Base-by-base conservation (phyloP, 2,888 invertebrate genomes). In the Synanthedon formicaeformis region DNA sequence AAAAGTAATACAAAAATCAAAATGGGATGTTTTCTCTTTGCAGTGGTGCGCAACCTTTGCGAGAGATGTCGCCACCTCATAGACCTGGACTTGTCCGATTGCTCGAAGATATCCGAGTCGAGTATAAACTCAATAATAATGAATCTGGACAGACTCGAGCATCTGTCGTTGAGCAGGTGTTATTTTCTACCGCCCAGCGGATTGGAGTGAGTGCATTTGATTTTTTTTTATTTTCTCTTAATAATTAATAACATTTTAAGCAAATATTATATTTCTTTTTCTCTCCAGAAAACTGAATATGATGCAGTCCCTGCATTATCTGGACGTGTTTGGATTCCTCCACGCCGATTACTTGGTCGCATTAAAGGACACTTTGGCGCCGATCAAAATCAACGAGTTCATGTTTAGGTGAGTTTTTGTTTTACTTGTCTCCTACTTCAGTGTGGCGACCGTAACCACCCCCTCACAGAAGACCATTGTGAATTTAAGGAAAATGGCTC, bases 51-150 rank as follows among this genome's bases (percentile, higher is more conserved):
- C 5, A 80, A 88, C 10, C 80, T 97, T 51, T 16, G 16, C 12
- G 16, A 71, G 12, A 89, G 91, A 5, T 96, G 96, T 69, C 90
- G 92, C 0, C 84, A 91, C 1, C 88, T 98, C 14, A 79, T 92
- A 48, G 96, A 97, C 76, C 83, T 98, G 60, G 97, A 98, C 82
- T 73, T 97, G 55, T 97, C 97, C 16, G 97, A 98, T 81, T 94
- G 95, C 65, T 92, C 93, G 6, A 86, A 89, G 14, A 77, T 97
- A 4, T 92, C 93, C 0, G 89, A 89, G 11, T 78, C 80, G 51
- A 78, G 73, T 89, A 48, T 50, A 12, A 11, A 8, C 0, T 58
- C 85, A 87, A 60, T 84, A 71, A 60, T 84, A 71, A 51, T 88
- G 89, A 57, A 73, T 94, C 85, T 94, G 51, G 72, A 84, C 48